phyloP scores from a whole-genome alignment of 2,113 vertebrate genomes.

The Microcebus jonahi region DNA sequence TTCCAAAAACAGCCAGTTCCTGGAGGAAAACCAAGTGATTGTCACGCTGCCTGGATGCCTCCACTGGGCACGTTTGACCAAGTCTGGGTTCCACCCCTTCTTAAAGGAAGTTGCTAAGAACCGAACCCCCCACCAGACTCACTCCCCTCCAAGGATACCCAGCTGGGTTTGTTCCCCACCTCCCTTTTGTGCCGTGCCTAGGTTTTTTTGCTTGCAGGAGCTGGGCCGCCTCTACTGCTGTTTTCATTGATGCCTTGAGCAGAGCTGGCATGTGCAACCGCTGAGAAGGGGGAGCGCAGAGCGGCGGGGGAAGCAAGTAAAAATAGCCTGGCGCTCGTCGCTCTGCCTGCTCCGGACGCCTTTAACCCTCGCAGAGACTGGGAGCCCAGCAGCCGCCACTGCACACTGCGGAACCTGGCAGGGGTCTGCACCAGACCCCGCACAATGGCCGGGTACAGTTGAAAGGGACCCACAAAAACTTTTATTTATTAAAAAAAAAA shows the following conservation, averaged over 20 bases:
- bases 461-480: constrained; percentile 16
- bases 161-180: not conserved
- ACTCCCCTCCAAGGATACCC: not conserved
- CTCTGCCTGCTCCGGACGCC: constrained; percentile 61
- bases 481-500: not conserved
- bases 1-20: constrained; percentile 63
- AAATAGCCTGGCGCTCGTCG: constrained; percentile 71
- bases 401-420: not conserved
- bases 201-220: not conserved
- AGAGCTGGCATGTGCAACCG: constrained; percentile 73
- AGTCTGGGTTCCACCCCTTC: constrained; percentile 16
- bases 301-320: constrained; percentile 71
- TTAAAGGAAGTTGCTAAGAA: not conserved
- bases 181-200: not conserved
- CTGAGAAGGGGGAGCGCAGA: constrained; percentile 52
- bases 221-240: constrained; percentile 60
- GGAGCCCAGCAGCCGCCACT: not conserved
- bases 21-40: constrained; percentile 62
- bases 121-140: not conserved
- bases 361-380: constrained; percentile 53
- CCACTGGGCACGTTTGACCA: constrained; percentile 17
- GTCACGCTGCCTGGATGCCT: constrained; percentile 58
- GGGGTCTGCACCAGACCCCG: not conserved
- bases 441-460: not conserved
- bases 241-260: constrained; percentile 79